These are phyloP conservation scores for Tachyglossus aculeatus DNA, from an alignment of 2,797 vertebrate genomes.

Conservation along the genomic window DNA sequence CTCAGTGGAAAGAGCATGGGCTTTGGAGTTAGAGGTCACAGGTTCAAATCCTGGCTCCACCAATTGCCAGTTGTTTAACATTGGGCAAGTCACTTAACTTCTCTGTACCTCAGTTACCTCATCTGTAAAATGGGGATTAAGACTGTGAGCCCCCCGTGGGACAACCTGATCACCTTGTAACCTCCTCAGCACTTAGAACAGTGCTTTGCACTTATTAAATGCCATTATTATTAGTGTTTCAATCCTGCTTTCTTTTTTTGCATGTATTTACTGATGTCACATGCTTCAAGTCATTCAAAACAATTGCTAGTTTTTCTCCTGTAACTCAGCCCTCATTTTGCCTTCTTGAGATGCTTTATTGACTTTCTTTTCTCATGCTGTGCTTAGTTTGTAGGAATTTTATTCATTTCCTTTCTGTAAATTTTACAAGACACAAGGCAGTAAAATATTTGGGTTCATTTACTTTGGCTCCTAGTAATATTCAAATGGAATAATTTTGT, in stretches of 20 bases:
- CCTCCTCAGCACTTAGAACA: no score
- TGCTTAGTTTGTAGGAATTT: background rate
- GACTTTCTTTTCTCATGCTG: background rate
- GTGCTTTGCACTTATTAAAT: no score
- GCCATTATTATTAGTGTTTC: background rate
- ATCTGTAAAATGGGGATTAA: no score
- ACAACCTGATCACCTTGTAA: no score
- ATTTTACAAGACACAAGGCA: background rate
- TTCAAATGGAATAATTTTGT: background rate
- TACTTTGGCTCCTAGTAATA: constrained; percentile 9
- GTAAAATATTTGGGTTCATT: background rate
- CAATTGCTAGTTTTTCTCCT: background rate
- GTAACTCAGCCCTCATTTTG: background rate
- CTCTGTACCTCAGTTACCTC: no score
- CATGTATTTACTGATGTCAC: background rate
- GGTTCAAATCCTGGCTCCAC: no score
- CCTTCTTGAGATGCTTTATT: background rate
- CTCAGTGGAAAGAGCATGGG: no score
- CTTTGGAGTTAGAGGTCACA: no score
- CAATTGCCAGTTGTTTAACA: no score
- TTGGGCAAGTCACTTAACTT: no score
- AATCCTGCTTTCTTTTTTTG: background rate
- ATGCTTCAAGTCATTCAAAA: background rate
- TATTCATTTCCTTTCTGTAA: background rate
- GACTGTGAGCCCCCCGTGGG: no score